Conservation (phyloP, 2,113 vertebrate genomes). For the Conger conger region DNA sequence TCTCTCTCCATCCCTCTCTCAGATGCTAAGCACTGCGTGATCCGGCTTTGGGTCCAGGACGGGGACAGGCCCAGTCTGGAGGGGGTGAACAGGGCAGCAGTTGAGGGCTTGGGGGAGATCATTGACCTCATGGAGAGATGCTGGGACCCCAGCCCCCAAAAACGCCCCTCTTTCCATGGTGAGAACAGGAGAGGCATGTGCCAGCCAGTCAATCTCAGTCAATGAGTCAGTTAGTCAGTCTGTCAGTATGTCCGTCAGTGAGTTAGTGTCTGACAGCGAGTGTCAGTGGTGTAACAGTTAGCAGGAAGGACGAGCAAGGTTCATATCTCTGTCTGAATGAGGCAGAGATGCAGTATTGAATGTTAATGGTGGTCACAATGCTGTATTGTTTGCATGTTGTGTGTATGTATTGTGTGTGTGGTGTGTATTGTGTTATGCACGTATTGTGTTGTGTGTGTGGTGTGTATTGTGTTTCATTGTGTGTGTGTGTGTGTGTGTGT, state of each 20-base stretch:
- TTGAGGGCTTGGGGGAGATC: constrained; percentile 30
- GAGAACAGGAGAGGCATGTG: constrained; percentile 21
- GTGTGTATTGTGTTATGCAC: not conserved
- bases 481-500: not conserved
- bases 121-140: constrained; percentile 55
- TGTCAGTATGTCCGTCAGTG: not conserved
- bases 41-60: constrained; percentile 50
- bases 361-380: too few relatives aligned
- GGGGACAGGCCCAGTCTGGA: constrained; percentile 62
- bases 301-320: too few relatives aligned
- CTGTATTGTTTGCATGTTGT: too few relatives aligned
- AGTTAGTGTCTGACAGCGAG: not conserved
- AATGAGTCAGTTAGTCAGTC: not conserved
- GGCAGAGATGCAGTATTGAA: too few relatives aligned
- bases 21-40: constrained; percentile 33
- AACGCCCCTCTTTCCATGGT: constrained; percentile 54
- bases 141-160: constrained; percentile 38
- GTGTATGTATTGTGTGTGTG: too few relatives aligned
- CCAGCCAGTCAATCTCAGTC: not conserved
- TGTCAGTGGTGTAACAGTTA: too few relatives aligned
- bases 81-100: constrained; percentile 1
- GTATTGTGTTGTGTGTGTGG: not conserved
- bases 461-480: not conserved
- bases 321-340: too few relatives aligned
- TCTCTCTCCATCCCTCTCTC: not conserved